phyloP scores from a whole-genome alignment of 2,113 vertebrate genomes.

The Panthera uncia region DNA sequence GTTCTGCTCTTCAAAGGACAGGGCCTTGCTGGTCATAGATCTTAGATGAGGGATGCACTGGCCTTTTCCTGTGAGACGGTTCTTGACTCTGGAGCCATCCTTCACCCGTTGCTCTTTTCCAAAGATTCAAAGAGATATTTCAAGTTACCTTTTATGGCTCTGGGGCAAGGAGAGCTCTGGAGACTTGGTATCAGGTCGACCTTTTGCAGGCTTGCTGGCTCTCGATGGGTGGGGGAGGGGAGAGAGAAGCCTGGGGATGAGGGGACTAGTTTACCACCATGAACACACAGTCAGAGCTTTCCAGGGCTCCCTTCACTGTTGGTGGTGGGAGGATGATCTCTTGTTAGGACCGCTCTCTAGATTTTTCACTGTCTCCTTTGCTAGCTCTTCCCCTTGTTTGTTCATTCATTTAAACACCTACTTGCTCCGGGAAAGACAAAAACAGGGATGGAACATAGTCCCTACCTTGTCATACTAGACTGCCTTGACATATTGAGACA shows the following conservation, averaged over 20 bases:
- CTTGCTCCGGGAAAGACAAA: not conserved
- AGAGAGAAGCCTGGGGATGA: not conserved
- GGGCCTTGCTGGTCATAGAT: not conserved
- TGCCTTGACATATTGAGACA: not conserved
- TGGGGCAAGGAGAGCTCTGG: slow-evolving; percentile 22
- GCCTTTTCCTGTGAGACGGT: not conserved
- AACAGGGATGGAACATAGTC: not conserved
- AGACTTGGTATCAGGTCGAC: slow-evolving; percentile 22
- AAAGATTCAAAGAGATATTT: slow-evolving; percentile 46
- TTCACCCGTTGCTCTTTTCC: not conserved
- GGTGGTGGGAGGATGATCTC: not conserved
- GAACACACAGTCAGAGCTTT: not conserved
- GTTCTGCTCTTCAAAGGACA: not conserved
- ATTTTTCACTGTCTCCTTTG: not conserved
- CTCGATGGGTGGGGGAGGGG: not conserved
- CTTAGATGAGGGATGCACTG: not conserved
- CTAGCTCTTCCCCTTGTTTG: not conserved
- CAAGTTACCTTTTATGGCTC: not conserved
- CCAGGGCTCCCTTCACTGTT: not conserved
- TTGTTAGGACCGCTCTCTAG: not conserved
- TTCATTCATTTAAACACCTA: not conserved
- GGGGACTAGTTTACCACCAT: not conserved
- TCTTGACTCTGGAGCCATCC: not conserved
- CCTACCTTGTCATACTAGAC: not conserved
- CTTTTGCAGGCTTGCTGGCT: slow-evolving; percentile 23